phyloP scores from a whole-genome alignment of 2,797 vertebrate genomes.

The Pangasius sanitwongsei region DNA sequence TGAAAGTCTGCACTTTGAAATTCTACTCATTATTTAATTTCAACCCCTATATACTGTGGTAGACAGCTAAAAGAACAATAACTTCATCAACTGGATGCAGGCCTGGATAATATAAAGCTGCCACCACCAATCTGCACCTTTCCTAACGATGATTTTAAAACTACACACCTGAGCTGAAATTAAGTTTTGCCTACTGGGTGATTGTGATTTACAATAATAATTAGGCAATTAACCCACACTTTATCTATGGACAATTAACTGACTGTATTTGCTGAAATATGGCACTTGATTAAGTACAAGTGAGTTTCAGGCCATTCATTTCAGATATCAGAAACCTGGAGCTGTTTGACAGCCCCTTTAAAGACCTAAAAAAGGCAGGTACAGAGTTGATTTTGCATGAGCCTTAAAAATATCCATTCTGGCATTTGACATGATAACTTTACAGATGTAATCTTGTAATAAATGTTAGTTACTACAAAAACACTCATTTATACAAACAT shows the following conservation, averaged over 20 bases:
- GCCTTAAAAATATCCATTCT: slow-evolving; percentile 32
- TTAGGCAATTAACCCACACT: background rate
- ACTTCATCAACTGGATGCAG: background rate
- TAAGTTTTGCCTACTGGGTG: background rate
- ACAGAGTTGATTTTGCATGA: slow-evolving; percentile 13
- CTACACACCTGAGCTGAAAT: background rate
- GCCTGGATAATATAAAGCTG: background rate
- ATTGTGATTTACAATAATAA: background rate
- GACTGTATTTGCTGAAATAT: slow-evolving; percentile 1
- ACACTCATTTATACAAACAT: slow-evolving; percentile 51
- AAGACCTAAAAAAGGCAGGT: background rate
- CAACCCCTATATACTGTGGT: background rate
- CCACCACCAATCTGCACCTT: background rate
- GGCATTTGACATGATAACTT: background rate
- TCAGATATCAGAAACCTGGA: background rate
- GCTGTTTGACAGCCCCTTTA: background rate
- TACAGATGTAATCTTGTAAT: slow-evolving; percentile 35
- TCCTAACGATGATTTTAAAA: background rate
- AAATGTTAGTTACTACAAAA: slow-evolving; percentile 54
- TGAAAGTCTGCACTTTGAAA: background rate
- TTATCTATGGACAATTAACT: background rate
- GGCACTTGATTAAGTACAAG: background rate
- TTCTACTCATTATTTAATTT: background rate
- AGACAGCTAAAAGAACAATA: background rate
- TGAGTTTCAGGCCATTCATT: background rate